Base-by-base conservation (phyloP, 2,888 invertebrate species). In the Dryadula phaetusa region DNA sequence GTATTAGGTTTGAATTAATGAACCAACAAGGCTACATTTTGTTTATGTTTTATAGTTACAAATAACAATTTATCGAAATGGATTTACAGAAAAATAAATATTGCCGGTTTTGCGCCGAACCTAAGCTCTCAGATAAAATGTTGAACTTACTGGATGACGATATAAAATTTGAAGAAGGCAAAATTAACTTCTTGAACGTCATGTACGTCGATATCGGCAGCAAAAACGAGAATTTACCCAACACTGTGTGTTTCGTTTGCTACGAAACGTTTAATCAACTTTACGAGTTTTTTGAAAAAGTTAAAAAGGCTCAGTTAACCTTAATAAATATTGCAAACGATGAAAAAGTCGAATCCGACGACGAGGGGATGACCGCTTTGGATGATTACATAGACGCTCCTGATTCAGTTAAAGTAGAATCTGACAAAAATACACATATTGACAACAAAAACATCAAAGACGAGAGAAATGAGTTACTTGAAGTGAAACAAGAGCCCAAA, bases 101-200 rank as follows among this genome's bases (percentile, higher is more conserved):
- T 75, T 90, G 90, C 67, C 83, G 90, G 62, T 85, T 90, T 72
- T 90, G 90, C 72, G 89, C 89, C 10, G 85, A 89, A 70, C 79
- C 77, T 3, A 87, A 83, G 69, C 80, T 76, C 60, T 67, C 79
- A 1, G 82, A 86, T 18, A 87, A 88, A 73, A 76, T 89, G 62
- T 67, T 87, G 28, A 80, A 87, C 60, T 66, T 76, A 16, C 28
- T 67, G 28, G 73, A 77, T 42, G 85, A 87, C 69, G 70, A 69
- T 18, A 72, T 75, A 25, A 86, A 82, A 77, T 81, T 76, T 67
- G 77, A 82, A 14, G 88, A 87, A 76, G 79, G 86, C 16, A 89
- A 88, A 74, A 75, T 90, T 40, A 70, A 80, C 3, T 86, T 88
- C 69, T 72, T 91, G n/a, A 90, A 90, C 70, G 87, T 87, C 20